Percentiles rank a stretch among this genome's conserved stretches.
Conservation (phyloP, 2,888 invertebrate species). For the Lasioglossum zephyrum region DNA sequence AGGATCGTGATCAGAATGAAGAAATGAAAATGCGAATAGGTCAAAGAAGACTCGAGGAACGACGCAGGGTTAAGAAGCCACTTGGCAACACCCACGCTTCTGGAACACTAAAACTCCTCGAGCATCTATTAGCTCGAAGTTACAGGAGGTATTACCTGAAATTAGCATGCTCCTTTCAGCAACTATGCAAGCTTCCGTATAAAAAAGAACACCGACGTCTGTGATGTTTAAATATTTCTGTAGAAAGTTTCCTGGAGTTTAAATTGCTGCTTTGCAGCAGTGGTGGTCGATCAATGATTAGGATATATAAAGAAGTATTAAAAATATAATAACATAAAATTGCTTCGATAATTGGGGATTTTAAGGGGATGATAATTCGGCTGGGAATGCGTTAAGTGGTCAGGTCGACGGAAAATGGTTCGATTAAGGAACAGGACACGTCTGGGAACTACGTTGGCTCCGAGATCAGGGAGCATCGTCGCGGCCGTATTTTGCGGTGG, state of each 20-base stretch:
- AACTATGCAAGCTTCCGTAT: not conserved
- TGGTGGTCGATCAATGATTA: no score
- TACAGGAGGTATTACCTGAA: not conserved
- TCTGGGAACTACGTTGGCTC: slow-evolving; percentile 11
- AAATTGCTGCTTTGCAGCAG: no score
- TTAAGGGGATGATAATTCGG: not conserved
- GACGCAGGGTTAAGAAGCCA: not conserved
- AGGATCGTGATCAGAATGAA: not conserved
- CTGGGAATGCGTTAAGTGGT: not conserved
- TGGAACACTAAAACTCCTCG: not conserved
- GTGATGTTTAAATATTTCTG: not conserved
- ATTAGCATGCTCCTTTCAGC: not conserved
- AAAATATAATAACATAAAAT: not conserved
- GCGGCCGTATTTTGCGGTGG: slow-evolving; percentile 41
- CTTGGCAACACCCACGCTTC: not conserved
- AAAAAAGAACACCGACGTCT: not conserved
- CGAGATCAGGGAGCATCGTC: slow-evolving; percentile 23
- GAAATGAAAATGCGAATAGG: not conserved
- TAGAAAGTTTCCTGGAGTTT: not conserved
- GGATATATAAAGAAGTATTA: not conserved
- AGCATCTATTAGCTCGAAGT: not conserved
- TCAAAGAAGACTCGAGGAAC: not conserved
- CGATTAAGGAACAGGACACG: not conserved
- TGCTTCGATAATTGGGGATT: not conserved
- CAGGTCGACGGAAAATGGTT: not conserved